Evolutionary conservation across 2,797 vertebrate species (phyloP).

Genomic region (Mareca strepera): DNA sequence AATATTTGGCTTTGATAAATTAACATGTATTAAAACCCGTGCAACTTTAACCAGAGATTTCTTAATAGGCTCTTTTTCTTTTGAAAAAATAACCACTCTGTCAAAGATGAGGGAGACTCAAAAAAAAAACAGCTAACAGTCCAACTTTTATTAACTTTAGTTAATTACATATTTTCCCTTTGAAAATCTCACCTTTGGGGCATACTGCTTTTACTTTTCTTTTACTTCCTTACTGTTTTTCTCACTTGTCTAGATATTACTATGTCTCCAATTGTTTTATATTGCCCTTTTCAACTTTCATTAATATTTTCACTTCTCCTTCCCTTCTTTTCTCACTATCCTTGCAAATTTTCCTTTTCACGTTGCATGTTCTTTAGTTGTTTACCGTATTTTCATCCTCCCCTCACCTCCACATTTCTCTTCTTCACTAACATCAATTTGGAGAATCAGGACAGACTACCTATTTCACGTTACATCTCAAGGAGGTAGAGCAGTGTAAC

Average conservation of each 20-base stretch:
- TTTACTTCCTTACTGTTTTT: neutral
- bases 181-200: constrained; percentile 40
- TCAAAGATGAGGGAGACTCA: neutral
- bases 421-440: neutral
- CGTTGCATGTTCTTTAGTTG: neutral
- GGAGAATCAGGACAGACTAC: neutral
- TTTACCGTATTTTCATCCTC: neutral
- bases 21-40: neutral
- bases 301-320: neutral
- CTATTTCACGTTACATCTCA: neutral
- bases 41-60: neutral
- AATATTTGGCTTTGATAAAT: neutral
- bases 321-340: neutral
- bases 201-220: neutral
- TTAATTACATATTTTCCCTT: neutral
- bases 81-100: neutral
- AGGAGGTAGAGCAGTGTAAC: neutral
- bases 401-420: neutral
- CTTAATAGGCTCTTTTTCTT: neutral
- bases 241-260: constrained; percentile 6
- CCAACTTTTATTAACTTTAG: neutral
- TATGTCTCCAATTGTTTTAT: neutral
- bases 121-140: neutral
- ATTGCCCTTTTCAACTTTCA: neutral
- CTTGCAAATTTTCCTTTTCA: neutral